Conservation (phyloP, 2,888 invertebrate species). For the Sarcophaga variegata region DNA sequence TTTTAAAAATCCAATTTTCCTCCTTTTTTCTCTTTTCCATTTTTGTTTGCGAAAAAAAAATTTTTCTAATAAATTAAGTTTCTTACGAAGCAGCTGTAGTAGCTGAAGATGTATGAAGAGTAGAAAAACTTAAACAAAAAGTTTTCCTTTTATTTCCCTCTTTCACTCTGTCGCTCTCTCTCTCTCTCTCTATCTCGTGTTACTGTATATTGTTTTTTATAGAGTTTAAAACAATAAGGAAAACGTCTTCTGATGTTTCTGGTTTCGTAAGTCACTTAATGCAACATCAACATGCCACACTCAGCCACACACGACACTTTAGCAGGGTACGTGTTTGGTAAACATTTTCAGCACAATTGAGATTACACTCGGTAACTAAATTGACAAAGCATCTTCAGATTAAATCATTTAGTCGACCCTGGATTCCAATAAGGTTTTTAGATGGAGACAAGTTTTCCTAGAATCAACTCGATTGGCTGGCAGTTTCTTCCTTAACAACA, state of each 20-base stretch:
- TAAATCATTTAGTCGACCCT: too few relatives aligned
- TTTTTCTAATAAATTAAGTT: slow-evolving; percentile 56
- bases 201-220: slow-evolving; percentile 23
- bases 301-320: neutral
- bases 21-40: neutral
- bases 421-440: too few relatives aligned
- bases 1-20: too few relatives aligned
- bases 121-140: slow-evolving; percentile 57
- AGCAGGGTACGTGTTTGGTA: neutral
- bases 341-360: too few relatives aligned
- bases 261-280: slow-evolving; percentile 58
- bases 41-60: slow-evolving; percentile 23
- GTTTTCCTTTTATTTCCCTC: slow-evolving; percentile 22
- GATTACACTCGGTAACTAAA: neutral
- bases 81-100: slow-evolving; percentile 10
- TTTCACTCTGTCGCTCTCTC: neutral
- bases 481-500: neutral
- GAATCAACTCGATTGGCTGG: too few relatives aligned
- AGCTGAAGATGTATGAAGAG: slow-evolving; percentile 9
- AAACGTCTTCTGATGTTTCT: slow-evolving; percentile 60
- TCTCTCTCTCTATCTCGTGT: slow-evolving; percentile 1
- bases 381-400: too few relatives aligned
- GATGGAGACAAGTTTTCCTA: too few relatives aligned
- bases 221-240: slow-evolving; percentile 59
- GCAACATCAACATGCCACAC: slow-evolving; percentile 22